A percentile compares a stretch with the other conserved stretches of the same genome.
phyloP scores from a whole-genome alignment of 2,797 vertebrate species.

The Toxotes lorentzi region DNA sequence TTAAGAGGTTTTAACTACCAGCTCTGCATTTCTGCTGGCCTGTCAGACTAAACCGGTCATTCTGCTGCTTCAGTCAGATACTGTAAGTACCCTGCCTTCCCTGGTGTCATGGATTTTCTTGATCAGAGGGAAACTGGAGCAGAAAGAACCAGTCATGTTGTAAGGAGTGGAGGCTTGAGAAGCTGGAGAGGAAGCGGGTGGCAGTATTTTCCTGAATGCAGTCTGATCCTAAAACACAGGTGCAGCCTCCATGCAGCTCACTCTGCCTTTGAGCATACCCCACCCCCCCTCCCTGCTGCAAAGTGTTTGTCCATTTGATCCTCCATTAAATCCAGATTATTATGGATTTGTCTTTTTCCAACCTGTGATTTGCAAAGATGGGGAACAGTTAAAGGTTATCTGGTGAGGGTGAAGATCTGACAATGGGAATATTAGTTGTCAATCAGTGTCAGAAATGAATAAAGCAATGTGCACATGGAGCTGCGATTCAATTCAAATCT shows the following conservation, averaged over 20 bases:
- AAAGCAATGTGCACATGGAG: not conserved
- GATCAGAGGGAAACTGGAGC: conserved; percentile 63
- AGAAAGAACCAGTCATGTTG: conserved; percentile 60
- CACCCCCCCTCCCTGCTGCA: conserved; percentile 37
- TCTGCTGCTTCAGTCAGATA: conserved; percentile 35
- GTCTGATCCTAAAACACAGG: conserved; percentile 82
- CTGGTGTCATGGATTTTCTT: conserved; percentile 58
- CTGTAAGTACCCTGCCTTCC: conserved; percentile 30
- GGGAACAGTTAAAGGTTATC: conserved; percentile 36
- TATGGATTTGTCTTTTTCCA: conserved; percentile 73
- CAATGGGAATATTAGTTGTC: conserved; percentile 5
- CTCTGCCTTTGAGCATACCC: conserved; percentile 44
- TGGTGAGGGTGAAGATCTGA: conserved; percentile 7
- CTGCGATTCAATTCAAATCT: not conserved
- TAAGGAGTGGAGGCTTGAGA: conserved; percentile 51
- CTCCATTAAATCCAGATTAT: conserved; percentile 77
- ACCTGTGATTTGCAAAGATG: conserved; percentile 57
- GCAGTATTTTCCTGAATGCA: conserved; percentile 75
- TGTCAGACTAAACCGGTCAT: not conserved
- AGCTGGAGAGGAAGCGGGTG: conserved; percentile 39
- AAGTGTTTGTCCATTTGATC: conserved; percentile 77
- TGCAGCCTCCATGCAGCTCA: conserved; percentile 65
- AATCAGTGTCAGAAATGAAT: conserved; percentile 15
- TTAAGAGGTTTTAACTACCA: conserved; percentile 6
- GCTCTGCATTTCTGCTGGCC: conserved; percentile 15